Base-by-base conservation (phyloP, 2,797 vertebrate genomes). In the Trachurus trachurus region DNA sequence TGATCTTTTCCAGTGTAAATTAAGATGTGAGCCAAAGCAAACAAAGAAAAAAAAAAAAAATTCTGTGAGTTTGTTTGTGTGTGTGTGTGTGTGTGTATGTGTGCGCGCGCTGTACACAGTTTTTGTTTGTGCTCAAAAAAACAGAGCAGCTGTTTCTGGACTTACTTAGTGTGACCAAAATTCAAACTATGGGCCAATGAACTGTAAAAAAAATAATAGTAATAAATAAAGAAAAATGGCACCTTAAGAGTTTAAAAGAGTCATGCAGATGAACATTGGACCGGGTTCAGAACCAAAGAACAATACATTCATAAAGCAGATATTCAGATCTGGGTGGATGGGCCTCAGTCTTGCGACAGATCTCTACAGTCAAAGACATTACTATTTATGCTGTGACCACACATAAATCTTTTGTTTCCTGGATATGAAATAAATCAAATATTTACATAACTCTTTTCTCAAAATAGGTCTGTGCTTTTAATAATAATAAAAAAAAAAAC, bases 381-480 rank as follows among this genome's bases (percentile, higher is more conserved):
- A 67, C 78, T 88, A 81, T 86, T 84, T 84, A 90, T 84, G 81
- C 74, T 82, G 76, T 84, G 86, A 88, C 84, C 78, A 91, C 91
- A 84, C 81, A 87, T 89, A 87, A 71, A 88, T 86, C 77, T 72
- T 87, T 82, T 73, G 72, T 90, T 90, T 92, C 88, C 84, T 90
- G 87, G 86, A 93, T 91, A 93, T 91, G 93, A 94, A 95, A 94
- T 90, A 91, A 93, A 93, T 94, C 87, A 91, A 93, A 92, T 92
- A 93, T 95, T 93, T 91, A 95, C 91, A 94, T 88, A 89, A 90
- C 72, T 87, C 87, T 86, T 86, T 84, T 91, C 84, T 92, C 82
- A 93, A 94, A 94, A 93, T 93, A 93, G 87, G 86, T 90, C 90
- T 96, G 95, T 95, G 95, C 95, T 96, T 95, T 93, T 86, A 93